A percentile compares a stretch with the other conserved stretches of the same genome.
Conservation (phyloP, 1,140 invertebrate genomes). For the Sogatella furcifera region DNA sequence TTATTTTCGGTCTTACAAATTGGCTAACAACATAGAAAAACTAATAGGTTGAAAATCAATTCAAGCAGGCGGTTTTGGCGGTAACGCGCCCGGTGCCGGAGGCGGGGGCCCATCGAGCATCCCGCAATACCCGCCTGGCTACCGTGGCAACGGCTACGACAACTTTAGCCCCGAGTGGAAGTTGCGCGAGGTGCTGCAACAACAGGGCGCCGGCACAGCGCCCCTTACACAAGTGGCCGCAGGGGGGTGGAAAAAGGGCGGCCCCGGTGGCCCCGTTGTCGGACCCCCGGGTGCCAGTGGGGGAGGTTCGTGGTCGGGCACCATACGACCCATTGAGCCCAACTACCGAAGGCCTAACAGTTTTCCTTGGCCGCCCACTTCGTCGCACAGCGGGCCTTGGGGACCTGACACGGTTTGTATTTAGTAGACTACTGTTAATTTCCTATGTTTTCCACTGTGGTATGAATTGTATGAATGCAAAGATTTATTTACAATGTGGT, state of each 20-base stretch:
- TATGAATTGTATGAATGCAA: too few species aligned
- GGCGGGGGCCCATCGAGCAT: too few species aligned
- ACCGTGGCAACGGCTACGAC: slow-evolving; percentile 26
- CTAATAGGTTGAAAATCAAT: too few species aligned
- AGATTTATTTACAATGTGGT: too few species aligned
- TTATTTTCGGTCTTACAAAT: too few species aligned
- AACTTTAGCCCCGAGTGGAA: slow-evolving; percentile 27
- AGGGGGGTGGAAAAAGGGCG: background rate
- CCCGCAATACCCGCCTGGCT: slow-evolving; percentile 5
- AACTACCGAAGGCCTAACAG: background rate
- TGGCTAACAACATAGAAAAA: too few species aligned
- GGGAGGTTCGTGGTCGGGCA: background rate
- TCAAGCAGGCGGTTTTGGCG: too few species aligned
- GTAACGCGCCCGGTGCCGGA: too few species aligned
- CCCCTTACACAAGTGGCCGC: background rate
- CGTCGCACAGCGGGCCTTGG: background rate
- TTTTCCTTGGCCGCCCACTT: background rate
- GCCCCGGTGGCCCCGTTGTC: too few species aligned
- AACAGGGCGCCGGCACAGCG: background rate
- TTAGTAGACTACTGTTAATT: too few species aligned
- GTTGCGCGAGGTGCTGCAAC: background rate
- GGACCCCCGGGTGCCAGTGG: background rate
- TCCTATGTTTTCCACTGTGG: too few species aligned
- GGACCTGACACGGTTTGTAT: background rate
- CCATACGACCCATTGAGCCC: background rate